Percentiles rank a stretch among this genome's conserved stretches.
These are phyloP conservation scores for Pomatostomus ruficeps DNA, from an alignment of 2,113 vertebrate genomes.

Conservation along the genomic window DNA sequence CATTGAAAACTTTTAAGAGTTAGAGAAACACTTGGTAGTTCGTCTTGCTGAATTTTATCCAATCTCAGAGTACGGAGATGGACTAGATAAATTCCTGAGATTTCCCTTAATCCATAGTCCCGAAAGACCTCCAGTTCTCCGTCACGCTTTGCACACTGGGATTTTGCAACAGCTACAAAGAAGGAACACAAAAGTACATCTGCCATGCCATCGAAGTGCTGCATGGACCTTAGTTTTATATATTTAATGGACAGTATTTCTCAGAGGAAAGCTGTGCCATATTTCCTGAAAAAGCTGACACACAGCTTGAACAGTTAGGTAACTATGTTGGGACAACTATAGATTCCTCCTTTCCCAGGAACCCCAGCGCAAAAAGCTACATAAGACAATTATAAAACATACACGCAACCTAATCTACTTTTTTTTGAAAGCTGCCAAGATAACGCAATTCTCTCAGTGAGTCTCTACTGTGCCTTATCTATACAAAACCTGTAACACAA, in stretches of 20 bases:
- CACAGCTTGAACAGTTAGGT: neutral
- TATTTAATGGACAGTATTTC: neutral
- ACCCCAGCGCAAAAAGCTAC: neutral
- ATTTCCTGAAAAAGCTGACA: neutral
- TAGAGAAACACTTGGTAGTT: neutral
- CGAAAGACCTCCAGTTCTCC: neutral
- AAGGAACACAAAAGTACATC: neutral
- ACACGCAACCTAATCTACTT: neutral
- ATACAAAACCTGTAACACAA: neutral
- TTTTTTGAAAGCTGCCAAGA: neutral
- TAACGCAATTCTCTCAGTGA: neutral
- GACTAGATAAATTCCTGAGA: neutral
- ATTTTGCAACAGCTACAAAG: neutral
- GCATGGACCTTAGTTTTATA: neutral
- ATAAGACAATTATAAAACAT: neutral
- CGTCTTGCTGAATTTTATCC: neutral
- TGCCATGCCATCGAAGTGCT: neutral
- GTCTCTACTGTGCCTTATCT: neutral
- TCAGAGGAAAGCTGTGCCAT: neutral
- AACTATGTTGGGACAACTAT: neutral
- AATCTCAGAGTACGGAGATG: neutral
- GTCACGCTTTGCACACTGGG: neutral
- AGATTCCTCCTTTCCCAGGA: neutral
- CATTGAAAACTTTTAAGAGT: neutral
- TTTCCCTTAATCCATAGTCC: neutral